Base-by-base conservation (phyloP, 2,113 vertebrate genomes). In the Phocoena phocoena region DNA sequence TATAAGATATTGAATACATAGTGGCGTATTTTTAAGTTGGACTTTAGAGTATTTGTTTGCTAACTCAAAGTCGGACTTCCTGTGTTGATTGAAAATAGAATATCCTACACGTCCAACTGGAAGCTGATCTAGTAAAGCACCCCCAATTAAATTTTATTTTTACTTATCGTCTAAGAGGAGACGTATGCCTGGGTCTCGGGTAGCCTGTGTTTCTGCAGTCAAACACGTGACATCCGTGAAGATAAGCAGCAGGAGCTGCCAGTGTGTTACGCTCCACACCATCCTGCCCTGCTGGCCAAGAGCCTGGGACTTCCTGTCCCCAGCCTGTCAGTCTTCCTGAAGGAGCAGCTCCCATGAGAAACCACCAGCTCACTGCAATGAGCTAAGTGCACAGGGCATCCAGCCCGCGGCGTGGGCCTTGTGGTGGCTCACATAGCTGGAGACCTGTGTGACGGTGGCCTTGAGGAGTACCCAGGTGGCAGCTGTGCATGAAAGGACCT, bases 71-170 rank as follows among this genome's bases (percentile, higher is more conserved):
- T 38, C 47, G 47, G 73, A 33, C 50, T 88, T 71, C 26, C 33
- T 67, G 14, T 70, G 41, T 65, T 87, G 47, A 21, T 50, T 80
- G 95, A 88, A 89, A 87, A 74, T 65, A 95, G 95, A 81, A n/a
- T 25, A 25, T 50, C 60, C 31, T 53, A n/a, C 15, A 4, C 31
- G 21, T 92, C 53, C 76, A 58, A 10, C 14, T 76, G 55, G 68
- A 90, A 93, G 63, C n/a, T 55, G 36, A 60, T 71, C 33, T 62
- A 65, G 68, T 71, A 15, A 82, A 58, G 36, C 0, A 5, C n/a
- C 28, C 25, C 53, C 15, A 17, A 50, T 89, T 73, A 58, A 33
- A 44, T 67, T 62, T 68, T 44, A 20, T 73, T 85, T 90, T 73
- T 63, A 44, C 33, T 28, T 41, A 31, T 38, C 47, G 25, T 84